Percentiles rank a stretch among this genome's conserved stretches.
Evolutionary conservation across 2,888 invertebrate genomes (phyloP).

Genomic region (Nezara viridula): DNA sequence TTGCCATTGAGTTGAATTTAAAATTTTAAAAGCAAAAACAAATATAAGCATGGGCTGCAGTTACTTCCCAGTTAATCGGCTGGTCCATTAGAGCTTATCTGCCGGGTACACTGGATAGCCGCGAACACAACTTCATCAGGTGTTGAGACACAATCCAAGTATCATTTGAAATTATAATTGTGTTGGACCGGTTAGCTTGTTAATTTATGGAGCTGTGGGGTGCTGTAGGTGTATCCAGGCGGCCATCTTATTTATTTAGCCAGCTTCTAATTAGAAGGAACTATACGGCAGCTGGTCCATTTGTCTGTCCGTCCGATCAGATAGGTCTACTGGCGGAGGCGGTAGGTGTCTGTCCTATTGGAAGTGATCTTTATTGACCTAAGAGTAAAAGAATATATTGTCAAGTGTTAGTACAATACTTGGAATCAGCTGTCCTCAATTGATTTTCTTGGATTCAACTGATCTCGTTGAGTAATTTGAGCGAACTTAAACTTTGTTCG

Average conservation of each 20-base stretch:
- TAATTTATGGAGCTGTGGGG: neutral
- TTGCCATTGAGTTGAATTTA: too few relatives aligned
- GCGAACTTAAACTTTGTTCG: too few relatives aligned
- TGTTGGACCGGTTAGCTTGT: neutral
- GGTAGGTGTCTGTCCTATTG: neutral
- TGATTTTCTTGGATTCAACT: too few relatives aligned
- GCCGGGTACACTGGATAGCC: neutral
- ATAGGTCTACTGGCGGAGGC: neutral
- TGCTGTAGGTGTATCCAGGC: neutral
- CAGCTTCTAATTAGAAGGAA: neutral
- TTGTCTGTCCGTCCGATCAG: neutral
- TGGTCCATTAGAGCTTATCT: conserved; percentile 2
- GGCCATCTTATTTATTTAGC: conserved; percentile 28
- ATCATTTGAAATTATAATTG: conserved; percentile 39
- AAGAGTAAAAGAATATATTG: neutral
- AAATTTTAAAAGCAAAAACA: neutral
- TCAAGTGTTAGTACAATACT: neutral
- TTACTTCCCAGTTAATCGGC: neutral
- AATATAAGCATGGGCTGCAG: neutral
- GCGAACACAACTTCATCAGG: conserved; percentile 10
- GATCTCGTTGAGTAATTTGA: too few relatives aligned
- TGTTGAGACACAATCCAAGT: conserved; percentile 13
- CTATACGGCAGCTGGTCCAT: neutral
- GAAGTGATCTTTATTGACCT: neutral
- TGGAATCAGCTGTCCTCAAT: neutral